phyloP scores from a whole-genome alignment of 30 jellyfish, hydroid and myxozoan species.

The Phacellophora camtschatica region DNA sequence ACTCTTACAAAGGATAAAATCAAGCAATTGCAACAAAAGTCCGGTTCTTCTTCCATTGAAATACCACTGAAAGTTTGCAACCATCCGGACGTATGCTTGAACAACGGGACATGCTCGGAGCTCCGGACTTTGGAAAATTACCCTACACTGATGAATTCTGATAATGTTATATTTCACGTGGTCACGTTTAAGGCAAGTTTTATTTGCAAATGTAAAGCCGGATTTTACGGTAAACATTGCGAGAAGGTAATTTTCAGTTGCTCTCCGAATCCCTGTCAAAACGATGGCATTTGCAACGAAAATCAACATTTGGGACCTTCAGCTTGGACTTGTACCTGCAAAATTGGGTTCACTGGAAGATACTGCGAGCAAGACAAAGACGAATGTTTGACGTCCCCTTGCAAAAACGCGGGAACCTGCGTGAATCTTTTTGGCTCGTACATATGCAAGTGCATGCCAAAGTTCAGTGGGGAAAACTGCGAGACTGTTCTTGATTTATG shows the following conservation, averaged over 20 bases:
- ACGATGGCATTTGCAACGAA: constrained; percentile 56
- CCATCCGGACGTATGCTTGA: not conserved
- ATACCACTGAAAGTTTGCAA: constrained; percentile 15
- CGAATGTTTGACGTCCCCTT: constrained; percentile 56
- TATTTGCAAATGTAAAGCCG: constrained; percentile 71
- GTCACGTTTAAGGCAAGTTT: constrained; percentile 27
- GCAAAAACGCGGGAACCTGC: constrained; percentile 57
- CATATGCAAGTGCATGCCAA: constrained; percentile 52
- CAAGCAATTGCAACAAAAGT: not conserved
- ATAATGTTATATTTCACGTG: constrained; percentile 40
- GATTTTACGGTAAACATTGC: constrained; percentile 75
- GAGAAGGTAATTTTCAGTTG: constrained; percentile 50
- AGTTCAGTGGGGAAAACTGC: constrained; percentile 59
- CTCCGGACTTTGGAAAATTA: not conserved
- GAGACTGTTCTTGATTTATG: constrained; percentile 62
- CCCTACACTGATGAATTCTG: constrained; percentile 12
- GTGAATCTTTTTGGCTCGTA: constrained; percentile 38
- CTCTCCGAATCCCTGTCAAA: constrained; percentile 73
- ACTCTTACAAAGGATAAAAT: not conserved
- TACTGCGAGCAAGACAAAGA: constrained; percentile 75
- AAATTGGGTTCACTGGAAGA: constrained; percentile 55
- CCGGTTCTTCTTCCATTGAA: constrained; percentile 12
- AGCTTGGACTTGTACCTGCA: constrained; percentile 47
- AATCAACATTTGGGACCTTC: not conserved
- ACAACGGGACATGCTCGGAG: constrained; percentile 52